Conservation (phyloP, 2,888 invertebrate species). For the Melieria crassipennis region DNA sequence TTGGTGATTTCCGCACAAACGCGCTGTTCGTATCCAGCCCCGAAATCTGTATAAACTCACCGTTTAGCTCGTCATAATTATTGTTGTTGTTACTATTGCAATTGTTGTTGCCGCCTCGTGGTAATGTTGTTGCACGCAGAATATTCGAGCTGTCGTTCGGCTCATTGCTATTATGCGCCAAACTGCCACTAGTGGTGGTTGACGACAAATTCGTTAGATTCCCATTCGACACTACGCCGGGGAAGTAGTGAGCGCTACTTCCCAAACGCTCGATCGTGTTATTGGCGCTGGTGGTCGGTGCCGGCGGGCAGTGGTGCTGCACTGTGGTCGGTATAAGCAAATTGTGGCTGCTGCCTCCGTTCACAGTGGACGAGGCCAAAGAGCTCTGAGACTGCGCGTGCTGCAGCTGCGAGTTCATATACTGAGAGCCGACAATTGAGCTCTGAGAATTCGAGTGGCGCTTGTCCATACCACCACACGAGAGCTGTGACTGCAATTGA, state of each 20-base stretch:
- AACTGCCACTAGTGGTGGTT: constrained; percentile 24
- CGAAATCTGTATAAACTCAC: constrained; percentile 73
- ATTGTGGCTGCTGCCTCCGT: constrained; percentile 42
- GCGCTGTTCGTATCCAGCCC: constrained; percentile 70
- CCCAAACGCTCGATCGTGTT: constrained; percentile 58
- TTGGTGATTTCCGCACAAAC: constrained; percentile 67
- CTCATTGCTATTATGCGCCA: constrained; percentile 44
- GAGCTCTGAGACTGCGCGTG: constrained; percentile 65
- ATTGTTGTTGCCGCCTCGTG: constrained; percentile 68
- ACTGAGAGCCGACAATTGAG: constrained; percentile 51
- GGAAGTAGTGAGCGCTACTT: constrained; percentile 40
- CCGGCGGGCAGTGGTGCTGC: constrained; percentile 59
- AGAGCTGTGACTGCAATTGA: constrained; percentile 37
- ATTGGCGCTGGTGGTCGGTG: constrained; percentile 56
- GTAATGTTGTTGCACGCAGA: constrained; percentile 75
- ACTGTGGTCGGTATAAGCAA: constrained; percentile 48
- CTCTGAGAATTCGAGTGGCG: constrained; percentile 61
- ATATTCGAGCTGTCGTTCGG: constrained; percentile 50
- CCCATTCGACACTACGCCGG: constrained; percentile 50
- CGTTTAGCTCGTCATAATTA: constrained; percentile 64
- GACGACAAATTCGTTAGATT: constrained; percentile 42
- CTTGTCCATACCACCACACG: constrained; percentile 43
- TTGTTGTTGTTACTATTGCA: constrained; percentile 64
- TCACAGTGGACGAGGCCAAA: constrained; percentile 62
- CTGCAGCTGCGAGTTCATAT: constrained; percentile 56